Evolutionary conservation across 2,888 invertebrate genomes (phyloP).

Genomic region (Heliconius hortense): DNA sequence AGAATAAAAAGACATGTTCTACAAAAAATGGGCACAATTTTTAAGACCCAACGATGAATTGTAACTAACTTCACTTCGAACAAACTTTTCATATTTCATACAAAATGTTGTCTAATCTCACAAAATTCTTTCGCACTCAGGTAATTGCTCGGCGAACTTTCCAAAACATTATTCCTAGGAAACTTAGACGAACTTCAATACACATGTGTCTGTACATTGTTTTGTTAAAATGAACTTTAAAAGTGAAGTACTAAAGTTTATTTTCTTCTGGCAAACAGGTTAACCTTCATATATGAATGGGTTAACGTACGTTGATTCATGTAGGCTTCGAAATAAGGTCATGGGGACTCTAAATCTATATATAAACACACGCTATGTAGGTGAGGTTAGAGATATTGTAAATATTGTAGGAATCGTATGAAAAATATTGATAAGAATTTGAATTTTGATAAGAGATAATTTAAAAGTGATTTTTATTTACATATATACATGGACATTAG

Average conservation of each 20-base stretch:
- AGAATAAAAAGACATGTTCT: not conserved
- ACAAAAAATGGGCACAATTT: not conserved
- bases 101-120: constrained; percentile 12
- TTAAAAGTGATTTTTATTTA: not conserved
- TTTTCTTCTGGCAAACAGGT: constrained; percentile 39
- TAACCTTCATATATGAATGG: constrained; percentile 68
- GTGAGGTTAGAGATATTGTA: not conserved
- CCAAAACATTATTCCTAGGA: constrained; percentile 29
- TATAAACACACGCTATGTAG: constrained; percentile 26
- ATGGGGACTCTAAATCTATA: constrained; percentile 31
- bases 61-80: not conserved
- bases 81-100: not conserved
- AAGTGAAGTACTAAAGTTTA: constrained; percentile 44
- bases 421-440: not conserved
- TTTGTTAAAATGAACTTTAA: constrained; percentile 44
- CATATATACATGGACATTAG: not conserved
- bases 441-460: not conserved
- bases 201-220: constrained; percentile 23
- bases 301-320: constrained; percentile 59
- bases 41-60: not conserved
- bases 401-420: not conserved
- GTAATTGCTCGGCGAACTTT: constrained; percentile 28
- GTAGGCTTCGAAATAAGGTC: constrained; percentile 45
- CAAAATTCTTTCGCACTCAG: constrained; percentile 21
- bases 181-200: constrained; percentile 35